Conservation (phyloP, 2,113 vertebrate genomes). For the Eudyptes chrysolophus region DNA sequence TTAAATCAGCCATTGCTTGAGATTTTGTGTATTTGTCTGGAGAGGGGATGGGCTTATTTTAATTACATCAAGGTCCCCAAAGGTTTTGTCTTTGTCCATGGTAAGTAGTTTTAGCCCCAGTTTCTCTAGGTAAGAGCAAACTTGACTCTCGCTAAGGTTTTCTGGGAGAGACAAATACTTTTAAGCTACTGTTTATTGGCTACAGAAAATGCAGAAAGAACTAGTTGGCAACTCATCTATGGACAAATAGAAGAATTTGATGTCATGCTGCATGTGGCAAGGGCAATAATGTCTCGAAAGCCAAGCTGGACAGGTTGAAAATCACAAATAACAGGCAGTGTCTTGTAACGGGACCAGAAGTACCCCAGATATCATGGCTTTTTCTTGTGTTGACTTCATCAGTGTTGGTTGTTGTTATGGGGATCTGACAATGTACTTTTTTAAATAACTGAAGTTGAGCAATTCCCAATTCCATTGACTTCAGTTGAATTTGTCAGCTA, state of each 20-base stretch:
- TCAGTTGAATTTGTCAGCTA: neutral
- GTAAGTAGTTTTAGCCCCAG: neutral
- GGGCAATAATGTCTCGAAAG: neutral
- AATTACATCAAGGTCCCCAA: neutral
- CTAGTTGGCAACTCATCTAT: neutral
- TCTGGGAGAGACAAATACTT: neutral
- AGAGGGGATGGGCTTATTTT: neutral
- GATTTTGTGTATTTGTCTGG: neutral
- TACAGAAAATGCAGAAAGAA: neutral
- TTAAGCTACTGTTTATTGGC: neutral
- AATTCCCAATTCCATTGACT: neutral
- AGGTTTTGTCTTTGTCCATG: neutral
- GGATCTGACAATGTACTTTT: neutral
- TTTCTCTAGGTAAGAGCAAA: neutral
- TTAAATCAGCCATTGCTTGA: neutral
- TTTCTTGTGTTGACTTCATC: neutral
- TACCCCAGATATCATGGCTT: rapidly evolving
- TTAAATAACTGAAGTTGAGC: neutral
- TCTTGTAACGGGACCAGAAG: neutral
- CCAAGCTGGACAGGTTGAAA: neutral
- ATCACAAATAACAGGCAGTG: neutral
- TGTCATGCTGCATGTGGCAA: neutral
- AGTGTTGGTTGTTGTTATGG: neutral
- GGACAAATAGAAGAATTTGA: neutral
- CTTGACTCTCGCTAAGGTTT: neutral